Evolutionary conservation across 2,888 invertebrate genomes (phyloP).

Genomic region (Pilophorus perplexus): DNA sequence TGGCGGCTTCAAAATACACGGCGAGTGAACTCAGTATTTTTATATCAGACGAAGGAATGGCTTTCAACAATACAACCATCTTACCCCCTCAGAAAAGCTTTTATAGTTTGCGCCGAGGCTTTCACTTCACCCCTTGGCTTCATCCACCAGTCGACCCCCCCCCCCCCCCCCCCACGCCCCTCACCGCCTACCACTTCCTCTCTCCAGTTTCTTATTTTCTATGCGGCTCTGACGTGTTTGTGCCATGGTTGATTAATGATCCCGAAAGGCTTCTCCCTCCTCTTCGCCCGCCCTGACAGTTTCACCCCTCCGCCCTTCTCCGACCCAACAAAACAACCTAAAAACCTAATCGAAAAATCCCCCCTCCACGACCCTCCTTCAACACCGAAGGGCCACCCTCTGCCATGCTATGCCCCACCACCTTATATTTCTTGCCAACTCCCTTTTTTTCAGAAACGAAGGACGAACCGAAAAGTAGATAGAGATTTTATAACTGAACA

Average conservation of each 20-base stretch:
- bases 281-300: conserved; percentile 26
- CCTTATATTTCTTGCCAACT: conserved; percentile 28
- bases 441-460: not conserved
- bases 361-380: too few relatives aligned
- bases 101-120: conserved; percentile 30
- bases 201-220: conserved; percentile 44
- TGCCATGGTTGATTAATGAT: conserved; percentile 46
- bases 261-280: conserved; percentile 37
- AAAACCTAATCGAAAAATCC: conserved; percentile 47
- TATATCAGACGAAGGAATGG: not conserved
- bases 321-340: conserved; percentile 45
- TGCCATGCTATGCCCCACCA: conserved; percentile 10
- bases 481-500: too few relatives aligned
- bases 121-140: conserved; percentile 2
- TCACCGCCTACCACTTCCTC: conserved; percentile 40
- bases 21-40: conserved; percentile 1
- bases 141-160: not conserved
- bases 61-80: not conserved
- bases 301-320: conserved; percentile 12
- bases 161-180: not conserved
- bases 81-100: conserved; percentile 19
- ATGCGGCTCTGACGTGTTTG: conserved; percentile 46
- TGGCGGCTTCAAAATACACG: too few relatives aligned
- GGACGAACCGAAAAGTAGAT: too few relatives aligned
- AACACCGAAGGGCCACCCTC: not conserved